Base-by-base conservation (phyloP, 2,888 invertebrate species). In the Hypena proboscidalis region DNA sequence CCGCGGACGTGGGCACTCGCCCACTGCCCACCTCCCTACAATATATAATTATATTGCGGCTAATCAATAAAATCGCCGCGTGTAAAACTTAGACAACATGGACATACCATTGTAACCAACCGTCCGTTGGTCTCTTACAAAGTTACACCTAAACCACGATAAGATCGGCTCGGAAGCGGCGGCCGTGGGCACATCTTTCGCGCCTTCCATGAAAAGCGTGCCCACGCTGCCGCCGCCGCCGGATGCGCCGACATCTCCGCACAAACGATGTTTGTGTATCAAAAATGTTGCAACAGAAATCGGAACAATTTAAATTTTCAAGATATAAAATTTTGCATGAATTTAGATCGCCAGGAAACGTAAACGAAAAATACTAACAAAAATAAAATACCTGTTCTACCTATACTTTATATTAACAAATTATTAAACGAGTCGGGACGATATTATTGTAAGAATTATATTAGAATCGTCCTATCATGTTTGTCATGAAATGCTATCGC, bases 381-480 rank as follows among this genome's bases (percentile, higher is more conserved):
- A 85, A 83, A 81, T 80, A 83, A 81, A 79, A 83, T 77, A 82
- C 83, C 81, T 73, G 84, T 63, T 78, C 77, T 78, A 81, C 66
- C 81, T 85, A 88, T 68, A 67, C 56, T 81, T 83, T 78, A 83
- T 74, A 83, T 80, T 81, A 90, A 90, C 88, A 85, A 88, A 85
- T 86, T 76, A 82, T 81, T 79, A 85, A 86, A 86, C 80, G 81
- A 85, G 76, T 85, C 68, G 71, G 90, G 90, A 90, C 90, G 90
- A 90, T 88, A 81, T 89, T 82, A 86, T 86, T 88, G 85, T 90
- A 90, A 90, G 90, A 90, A 90, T 90, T 90, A 90, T 90, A 90
- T 90, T 85, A 89, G 81, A 84, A 90, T 90, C 90, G 90, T 88
- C 90, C 90, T 74, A 77, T 65, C 56, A 59, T 71, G 82, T 70